Conservation (phyloP, 2,113 vertebrate genomes). For the Neogobius melanostomus region DNA sequence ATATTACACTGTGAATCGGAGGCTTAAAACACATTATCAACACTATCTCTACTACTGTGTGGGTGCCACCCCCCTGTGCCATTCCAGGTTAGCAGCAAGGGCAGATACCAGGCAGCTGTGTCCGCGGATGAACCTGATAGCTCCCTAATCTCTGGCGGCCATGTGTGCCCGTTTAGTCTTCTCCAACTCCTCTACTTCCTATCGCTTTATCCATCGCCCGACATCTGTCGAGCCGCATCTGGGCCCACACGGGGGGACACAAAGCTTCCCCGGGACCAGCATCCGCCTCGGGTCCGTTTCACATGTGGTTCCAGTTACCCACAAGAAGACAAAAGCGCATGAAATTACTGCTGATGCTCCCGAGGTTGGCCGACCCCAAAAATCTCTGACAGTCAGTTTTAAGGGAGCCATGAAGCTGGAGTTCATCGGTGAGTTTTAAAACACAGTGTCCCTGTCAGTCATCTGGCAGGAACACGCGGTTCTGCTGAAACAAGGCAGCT, state of each 20-base stretch:
- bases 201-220: constrained; percentile 39
- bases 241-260: constrained; percentile 47
- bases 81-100: constrained; percentile 23
- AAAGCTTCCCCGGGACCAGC: constrained; percentile 38
- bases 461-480: constrained; percentile 11
- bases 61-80: constrained; percentile 14
- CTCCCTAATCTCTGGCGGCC: constrained; percentile 50
- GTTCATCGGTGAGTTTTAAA: not conserved
- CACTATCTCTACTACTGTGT: constrained; percentile 40
- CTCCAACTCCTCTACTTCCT: constrained; percentile 40
- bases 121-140: constrained; percentile 25
- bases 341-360: constrained; percentile 48
- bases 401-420: constrained; percentile 2
- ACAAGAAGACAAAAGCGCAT: constrained; percentile 13
- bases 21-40: constrained; percentile 23
- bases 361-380: constrained; percentile 28
- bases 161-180: constrained; percentile 61
- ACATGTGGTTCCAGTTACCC: constrained; percentile 65
- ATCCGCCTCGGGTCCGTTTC: constrained; percentile 48
- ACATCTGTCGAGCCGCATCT: constrained; percentile 41
- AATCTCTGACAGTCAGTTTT: not conserved
- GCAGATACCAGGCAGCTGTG: constrained; percentile 62
- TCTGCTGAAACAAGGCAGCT: not conserved
- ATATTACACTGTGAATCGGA: constrained; percentile 28
- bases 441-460: not conserved